A percentile compares a stretch with the other conserved stretches of the same genome.
phyloP scores from a whole-genome alignment of 2,113 vertebrate species.

The Papio anubis region DNA sequence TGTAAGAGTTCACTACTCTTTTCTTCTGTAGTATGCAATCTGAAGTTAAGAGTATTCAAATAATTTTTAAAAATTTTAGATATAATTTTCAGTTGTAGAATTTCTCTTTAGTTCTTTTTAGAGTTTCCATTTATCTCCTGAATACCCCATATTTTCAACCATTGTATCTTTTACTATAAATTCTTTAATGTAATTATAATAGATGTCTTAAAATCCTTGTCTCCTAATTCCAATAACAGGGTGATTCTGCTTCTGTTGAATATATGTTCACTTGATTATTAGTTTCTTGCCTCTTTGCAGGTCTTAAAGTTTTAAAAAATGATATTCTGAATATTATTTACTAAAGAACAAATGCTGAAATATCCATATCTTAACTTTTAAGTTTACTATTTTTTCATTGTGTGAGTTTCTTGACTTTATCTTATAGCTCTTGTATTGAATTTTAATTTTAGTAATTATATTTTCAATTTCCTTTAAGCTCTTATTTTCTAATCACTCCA shows the following conservation, averaged over 20 bases:
- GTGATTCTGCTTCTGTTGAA: not conserved
- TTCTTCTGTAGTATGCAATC: not conserved
- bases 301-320: not conserved
- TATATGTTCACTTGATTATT: not conserved
- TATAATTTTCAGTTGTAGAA: not conserved
- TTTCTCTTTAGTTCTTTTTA: not conserved
- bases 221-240: not conserved
- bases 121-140: not conserved
- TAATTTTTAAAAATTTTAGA: not conserved
- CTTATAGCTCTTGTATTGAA: slow-evolving; percentile 8
- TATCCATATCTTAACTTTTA: not conserved
- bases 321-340: not conserved
- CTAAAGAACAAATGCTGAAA: not conserved
- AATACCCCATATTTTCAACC: not conserved
- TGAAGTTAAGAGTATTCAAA: not conserved
- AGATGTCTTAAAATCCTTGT: not conserved
- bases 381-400: not conserved
- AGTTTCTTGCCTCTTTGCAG: not conserved
- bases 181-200: not conserved
- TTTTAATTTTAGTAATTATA: slow-evolving; percentile 25
- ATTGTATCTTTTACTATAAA: not conserved
- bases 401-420: not conserved
- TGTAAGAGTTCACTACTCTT: not conserved
- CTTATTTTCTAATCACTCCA: not conserved
- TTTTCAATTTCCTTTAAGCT: slow-evolving; percentile 12